These are phyloP conservation scores for Catharus bicknelli DNA, from an alignment of 2,113 vertebrate species.

Conservation along the genomic window DNA sequence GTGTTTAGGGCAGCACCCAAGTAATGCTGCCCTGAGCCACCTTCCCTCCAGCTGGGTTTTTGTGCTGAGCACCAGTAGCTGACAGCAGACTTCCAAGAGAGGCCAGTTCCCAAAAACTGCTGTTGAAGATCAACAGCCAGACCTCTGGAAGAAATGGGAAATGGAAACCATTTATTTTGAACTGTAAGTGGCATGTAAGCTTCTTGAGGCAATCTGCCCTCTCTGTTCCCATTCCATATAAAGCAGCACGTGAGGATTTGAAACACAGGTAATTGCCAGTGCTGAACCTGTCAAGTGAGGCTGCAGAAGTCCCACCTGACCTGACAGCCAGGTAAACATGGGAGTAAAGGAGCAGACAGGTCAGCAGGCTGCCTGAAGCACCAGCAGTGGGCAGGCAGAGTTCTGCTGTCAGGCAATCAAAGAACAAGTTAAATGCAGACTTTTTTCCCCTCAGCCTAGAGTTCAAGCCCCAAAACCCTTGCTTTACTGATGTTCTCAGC, in stretches of 20 bases:
- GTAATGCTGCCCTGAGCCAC: fast-evolving
- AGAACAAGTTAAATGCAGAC: neutral
- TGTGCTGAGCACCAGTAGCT: neutral
- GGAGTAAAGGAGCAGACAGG: neutral
- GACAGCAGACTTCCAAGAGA: neutral
- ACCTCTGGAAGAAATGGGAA: neutral
- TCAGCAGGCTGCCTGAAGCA: neutral
- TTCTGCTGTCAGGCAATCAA: neutral
- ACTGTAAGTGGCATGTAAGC: neutral
- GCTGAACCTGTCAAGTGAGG: neutral
- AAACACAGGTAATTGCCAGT: neutral
- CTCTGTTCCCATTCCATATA: neutral
- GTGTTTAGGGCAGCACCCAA: neutral
- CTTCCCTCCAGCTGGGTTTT: neutral
- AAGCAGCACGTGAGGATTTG: neutral
- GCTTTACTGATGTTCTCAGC: neutral
- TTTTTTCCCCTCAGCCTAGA: neutral
- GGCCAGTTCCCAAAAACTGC: neutral
- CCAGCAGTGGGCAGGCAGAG: neutral
- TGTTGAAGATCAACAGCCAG: neutral
- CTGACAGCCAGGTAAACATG: neutral
- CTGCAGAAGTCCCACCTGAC: neutral
- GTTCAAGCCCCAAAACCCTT: neutral
- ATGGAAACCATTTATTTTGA: neutral
- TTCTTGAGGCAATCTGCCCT: neutral